Percentiles rank a stretch among this genome's conserved stretches.
Conservation (phyloP, 2,888 invertebrate genomes). For the Nomada ferruginata region DNA sequence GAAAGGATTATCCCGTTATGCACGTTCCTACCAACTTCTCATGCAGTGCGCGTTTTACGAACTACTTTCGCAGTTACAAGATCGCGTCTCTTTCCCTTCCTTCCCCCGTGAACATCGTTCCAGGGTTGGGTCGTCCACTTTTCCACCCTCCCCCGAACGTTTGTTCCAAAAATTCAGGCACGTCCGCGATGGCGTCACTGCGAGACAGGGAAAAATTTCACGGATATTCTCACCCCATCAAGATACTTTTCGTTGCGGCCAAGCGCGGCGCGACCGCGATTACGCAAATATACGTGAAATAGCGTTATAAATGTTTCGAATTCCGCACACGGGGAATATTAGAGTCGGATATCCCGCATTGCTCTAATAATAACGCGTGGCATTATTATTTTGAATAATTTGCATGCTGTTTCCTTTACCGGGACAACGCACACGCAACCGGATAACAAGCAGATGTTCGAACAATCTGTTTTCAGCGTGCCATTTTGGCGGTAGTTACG, state of each 20-base stretch:
- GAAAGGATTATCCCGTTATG: conserved; percentile 38
- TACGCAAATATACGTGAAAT: conserved; percentile 36
- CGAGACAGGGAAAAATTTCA: conserved; percentile 4
- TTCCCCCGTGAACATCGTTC: neutral
- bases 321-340: conserved; percentile 9
- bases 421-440: neutral
- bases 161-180: neutral
- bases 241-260: neutral
- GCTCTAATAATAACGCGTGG: conserved; percentile 19
- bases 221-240: too few species aligned
- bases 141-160: neutral
- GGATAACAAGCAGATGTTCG: neutral
- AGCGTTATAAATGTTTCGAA: conserved; percentile 21
- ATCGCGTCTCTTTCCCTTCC: conserved; percentile 1
- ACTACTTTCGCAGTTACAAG: conserved; percentile 14
- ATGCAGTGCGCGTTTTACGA: conserved; percentile 17
- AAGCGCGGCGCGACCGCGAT: conserved; percentile 21
- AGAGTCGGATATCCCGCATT: conserved; percentile 19
- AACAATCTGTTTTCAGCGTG: conserved; percentile 12
- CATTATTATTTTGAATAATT: conserved; percentile 36
- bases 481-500: neutral
- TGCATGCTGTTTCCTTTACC: conserved; percentile 1
- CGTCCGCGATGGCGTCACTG: neutral
- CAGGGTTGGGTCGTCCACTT: neutral
- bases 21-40: conserved; percentile 6